Percentiles rank a stretch among this genome's conserved stretches.
Conservation (phyloP, 1,140 invertebrate genomes). For the Drosophila suzukii region DNA sequence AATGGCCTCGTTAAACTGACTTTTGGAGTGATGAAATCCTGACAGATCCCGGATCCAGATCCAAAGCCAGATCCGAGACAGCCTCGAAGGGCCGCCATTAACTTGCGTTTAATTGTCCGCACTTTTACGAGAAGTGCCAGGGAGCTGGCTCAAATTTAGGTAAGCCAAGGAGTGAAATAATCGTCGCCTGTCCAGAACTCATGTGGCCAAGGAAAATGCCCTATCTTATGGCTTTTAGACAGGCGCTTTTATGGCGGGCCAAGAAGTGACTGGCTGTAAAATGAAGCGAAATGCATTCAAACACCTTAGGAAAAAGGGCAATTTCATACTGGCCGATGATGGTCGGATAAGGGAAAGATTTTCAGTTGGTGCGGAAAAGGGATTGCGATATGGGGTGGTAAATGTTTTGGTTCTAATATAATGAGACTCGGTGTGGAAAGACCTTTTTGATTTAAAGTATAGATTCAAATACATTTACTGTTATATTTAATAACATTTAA, state of each 20-base stretch:
- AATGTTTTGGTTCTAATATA: background rate
- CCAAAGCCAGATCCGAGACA: conserved; percentile 27
- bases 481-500: too few species aligned
- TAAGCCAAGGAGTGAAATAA: conserved; percentile 43
- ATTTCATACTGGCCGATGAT: conserved; percentile 5
- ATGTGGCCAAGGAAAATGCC: conserved; percentile 58
- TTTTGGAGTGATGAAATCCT: conserved; percentile 63
- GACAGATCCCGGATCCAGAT: conserved; percentile 15
- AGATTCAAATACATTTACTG: too few species aligned
- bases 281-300: conserved; percentile 38
- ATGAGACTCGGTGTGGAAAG: background rate
- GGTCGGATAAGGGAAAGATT: background rate
- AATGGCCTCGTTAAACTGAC: conserved; percentile 79
- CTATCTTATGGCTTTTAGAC: conserved; percentile 65
- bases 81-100: conserved; percentile 71
- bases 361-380: background rate
- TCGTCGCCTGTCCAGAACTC: conserved; percentile 39
- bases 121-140: conserved; percentile 77
- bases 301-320: conserved; percentile 45
- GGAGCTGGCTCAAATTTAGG: conserved; percentile 16
- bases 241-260: conserved; percentile 39
- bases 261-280: conserved; percentile 60
- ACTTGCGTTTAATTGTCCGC: conserved; percentile 81
- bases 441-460: background rate
- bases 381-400: background rate